Percentiles rank a stretch among this genome's conserved stretches.
Evolutionary conservation across 2,888 invertebrate genomes (phyloP).

Genomic region (Melanostoma mellinum): DNA sequence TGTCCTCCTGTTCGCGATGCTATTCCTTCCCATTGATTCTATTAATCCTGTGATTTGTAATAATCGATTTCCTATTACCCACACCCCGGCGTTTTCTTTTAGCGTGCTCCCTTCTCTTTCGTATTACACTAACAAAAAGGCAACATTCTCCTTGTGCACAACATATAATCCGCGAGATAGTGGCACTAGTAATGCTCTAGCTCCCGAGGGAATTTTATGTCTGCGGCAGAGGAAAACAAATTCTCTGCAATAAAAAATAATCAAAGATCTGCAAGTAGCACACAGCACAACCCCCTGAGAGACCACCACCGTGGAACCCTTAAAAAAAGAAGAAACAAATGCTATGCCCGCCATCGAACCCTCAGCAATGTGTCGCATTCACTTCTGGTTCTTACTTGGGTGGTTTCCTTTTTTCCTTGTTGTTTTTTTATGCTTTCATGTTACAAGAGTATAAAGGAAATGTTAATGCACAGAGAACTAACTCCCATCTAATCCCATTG

Average conservation of each 20-base stretch:
- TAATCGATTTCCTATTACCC: slow-evolving; percentile 70
- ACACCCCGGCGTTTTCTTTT: slow-evolving; percentile 10
- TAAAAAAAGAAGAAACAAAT: slow-evolving; percentile 46
- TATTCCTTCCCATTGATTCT: slow-evolving; percentile 62
- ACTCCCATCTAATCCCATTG: slow-evolving; percentile 66
- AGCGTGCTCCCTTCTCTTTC: slow-evolving; percentile 2
- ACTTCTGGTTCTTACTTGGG: slow-evolving; percentile 38
- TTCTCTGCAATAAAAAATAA: slow-evolving; percentile 70
- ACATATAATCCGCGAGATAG: slow-evolving; percentile 62
- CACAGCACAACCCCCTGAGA: slow-evolving; percentile 35
- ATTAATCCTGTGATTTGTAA: slow-evolving; percentile 71
- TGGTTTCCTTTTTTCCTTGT: slow-evolving; percentile 10
- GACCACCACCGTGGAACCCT: slow-evolving; percentile 26
- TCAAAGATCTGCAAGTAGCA: slow-evolving; percentile 65
- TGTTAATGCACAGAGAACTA: slow-evolving; percentile 65
- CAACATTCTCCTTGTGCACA: slow-evolving; percentile 44
- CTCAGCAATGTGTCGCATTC: slow-evolving; percentile 55
- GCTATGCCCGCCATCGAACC: slow-evolving; percentile 31
- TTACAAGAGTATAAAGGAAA: slow-evolving; percentile 60
- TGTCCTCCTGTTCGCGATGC: slow-evolving; percentile 48
- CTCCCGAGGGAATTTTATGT: slow-evolving; percentile 56
- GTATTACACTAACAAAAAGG: slow-evolving; percentile 46
- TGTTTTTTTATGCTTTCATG: slow-evolving; percentile 36
- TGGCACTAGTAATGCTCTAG: slow-evolving; percentile 47
- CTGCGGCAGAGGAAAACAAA: slow-evolving; percentile 69